Percentiles rank a stretch among this genome's conserved stretches.
These are phyloP conservation scores for Leucoraja ocellata DNA, from an alignment of 2,797 vertebrate species.

Conservation along the genomic window DNA sequence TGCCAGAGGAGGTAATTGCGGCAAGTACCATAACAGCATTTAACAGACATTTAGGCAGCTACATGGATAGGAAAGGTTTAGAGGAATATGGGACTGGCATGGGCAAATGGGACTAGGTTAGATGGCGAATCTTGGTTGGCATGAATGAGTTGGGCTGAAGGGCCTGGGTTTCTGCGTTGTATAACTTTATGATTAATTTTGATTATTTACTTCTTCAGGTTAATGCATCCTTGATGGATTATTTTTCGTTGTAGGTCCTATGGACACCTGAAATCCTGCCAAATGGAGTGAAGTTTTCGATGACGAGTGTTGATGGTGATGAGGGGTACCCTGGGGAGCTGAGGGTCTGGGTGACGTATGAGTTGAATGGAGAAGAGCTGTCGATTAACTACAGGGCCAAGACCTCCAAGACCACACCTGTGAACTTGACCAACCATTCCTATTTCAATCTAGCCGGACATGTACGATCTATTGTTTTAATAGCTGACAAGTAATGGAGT, in stretches of 20 bases:
- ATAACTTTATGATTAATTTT: too few relatives aligned
- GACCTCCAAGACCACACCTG: slow-evolving; percentile 70
- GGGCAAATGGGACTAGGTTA: too few relatives aligned
- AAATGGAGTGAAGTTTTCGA: slow-evolving; percentile 68
- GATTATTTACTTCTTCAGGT: not conserved
- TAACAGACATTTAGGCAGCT: too few relatives aligned
- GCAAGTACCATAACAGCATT: too few relatives aligned
- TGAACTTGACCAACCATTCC: slow-evolving; percentile 86
- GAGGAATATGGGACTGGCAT: too few relatives aligned
- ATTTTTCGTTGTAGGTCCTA: slow-evolving; percentile 57
- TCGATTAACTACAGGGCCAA: slow-evolving; percentile 69
- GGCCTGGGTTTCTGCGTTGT: too few relatives aligned
- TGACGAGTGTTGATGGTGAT: slow-evolving; percentile 76
- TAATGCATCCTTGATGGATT: not conserved
- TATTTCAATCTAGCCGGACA: slow-evolving; percentile 92
- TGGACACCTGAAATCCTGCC: slow-evolving; percentile 64
- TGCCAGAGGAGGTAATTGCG: too few relatives aligned
- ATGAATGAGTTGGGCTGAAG: too few relatives aligned
- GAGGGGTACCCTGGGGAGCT: slow-evolving; percentile 87
- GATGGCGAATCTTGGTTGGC: too few relatives aligned
- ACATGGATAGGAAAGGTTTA: too few relatives aligned
- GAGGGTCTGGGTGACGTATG: slow-evolving; percentile 75
- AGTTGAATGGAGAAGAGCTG: slow-evolving; percentile 64
- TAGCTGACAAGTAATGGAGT: not conserved
- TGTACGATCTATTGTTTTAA: slow-evolving; percentile 53